These are phyloP conservation scores for Hyppa rectilinea DNA, from an alignment of 2,888 invertebrate species.

Conservation along the genomic window DNA sequence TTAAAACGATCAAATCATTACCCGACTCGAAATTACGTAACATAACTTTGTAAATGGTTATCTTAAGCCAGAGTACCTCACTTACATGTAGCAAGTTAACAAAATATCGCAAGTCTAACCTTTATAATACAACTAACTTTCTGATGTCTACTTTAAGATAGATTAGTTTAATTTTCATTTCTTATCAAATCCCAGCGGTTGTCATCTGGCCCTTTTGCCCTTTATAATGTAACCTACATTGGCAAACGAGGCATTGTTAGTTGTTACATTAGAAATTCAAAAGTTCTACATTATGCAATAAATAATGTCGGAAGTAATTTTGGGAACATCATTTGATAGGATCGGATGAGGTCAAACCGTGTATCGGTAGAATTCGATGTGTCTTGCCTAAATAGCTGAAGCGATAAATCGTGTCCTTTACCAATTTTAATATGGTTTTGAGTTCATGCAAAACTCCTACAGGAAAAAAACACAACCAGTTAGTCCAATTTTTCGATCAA, in stretches of 20 bases:
- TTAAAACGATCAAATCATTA: constrained; percentile 57
- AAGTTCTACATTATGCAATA: constrained; percentile 50
- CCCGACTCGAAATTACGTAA: constrained; percentile 50
- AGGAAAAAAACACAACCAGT: too few species aligned
- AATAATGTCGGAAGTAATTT: constrained; percentile 47
- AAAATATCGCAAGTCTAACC: constrained; percentile 54
- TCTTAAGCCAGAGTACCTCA: constrained; percentile 41
- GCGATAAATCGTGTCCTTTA: too few species aligned
- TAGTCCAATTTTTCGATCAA: too few species aligned
- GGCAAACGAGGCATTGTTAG: constrained; percentile 60
- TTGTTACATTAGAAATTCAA: constrained; percentile 46
- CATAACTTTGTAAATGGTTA: constrained; percentile 48
- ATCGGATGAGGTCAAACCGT: constrained; percentile 55
- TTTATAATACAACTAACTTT: constrained; percentile 62
- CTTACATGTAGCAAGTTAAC: constrained; percentile 54
- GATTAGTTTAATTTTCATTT: constrained; percentile 59
- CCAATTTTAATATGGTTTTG: too few species aligned
- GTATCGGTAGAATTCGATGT: constrained; percentile 43
- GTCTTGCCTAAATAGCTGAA: too few species aligned
- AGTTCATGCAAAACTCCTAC: too few species aligned
- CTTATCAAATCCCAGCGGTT: constrained; percentile 55
- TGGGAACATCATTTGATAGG: constrained; percentile 54
- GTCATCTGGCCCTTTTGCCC: constrained; percentile 63
- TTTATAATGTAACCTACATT: constrained; percentile 64
- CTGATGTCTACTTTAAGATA: constrained; percentile 64